These are phyloP conservation scores for Erynnis tages DNA, from an alignment of 2,888 invertebrate species.

Conservation along the genomic window DNA sequence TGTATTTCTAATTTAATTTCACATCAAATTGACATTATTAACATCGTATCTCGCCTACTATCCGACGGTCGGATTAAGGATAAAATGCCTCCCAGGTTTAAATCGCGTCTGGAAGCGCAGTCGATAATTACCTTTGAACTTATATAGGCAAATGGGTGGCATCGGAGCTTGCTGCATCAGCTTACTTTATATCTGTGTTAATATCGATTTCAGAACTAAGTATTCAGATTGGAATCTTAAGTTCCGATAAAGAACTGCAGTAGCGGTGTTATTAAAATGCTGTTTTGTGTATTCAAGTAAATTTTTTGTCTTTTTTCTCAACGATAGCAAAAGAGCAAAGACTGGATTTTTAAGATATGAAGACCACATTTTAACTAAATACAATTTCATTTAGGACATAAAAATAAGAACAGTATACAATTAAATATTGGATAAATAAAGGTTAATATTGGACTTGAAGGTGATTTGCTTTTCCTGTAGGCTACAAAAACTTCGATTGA, in stretches of 20 bases:
- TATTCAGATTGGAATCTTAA: slow-evolving; percentile 1
- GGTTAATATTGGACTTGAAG: too few species aligned
- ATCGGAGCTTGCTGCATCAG: slow-evolving; percentile 23
- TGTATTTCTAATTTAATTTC: too few species aligned
- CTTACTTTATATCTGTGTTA: slow-evolving; percentile 29
- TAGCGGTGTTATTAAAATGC: neutral
- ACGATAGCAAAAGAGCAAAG: too few species aligned
- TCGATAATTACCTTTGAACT: slow-evolving; percentile 39
- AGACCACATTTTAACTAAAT: too few species aligned
- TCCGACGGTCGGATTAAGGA: slow-evolving; percentile 40
- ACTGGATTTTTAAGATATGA: too few species aligned
- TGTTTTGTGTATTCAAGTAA: neutral
- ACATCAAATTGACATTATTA: too few species aligned
- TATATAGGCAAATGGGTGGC: slow-evolving; percentile 36
- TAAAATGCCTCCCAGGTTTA: slow-evolving; percentile 53
- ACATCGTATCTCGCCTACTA: neutral
- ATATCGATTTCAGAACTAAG: slow-evolving; percentile 16
- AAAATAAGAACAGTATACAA: too few species aligned
- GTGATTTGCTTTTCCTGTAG: too few species aligned
- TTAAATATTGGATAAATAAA: too few species aligned
- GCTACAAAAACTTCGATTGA: too few species aligned
- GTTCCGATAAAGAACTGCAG: neutral
- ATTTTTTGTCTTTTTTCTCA: slow-evolving; percentile 1
- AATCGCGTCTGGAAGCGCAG: slow-evolving; percentile 34
- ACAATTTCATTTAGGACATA: too few species aligned